Percentiles rank a stretch among this genome's conserved stretches.
Evolutionary conservation across 2,113 vertebrate genomes (phyloP).

Genomic region (Dasyurus viverrinus): DNA sequence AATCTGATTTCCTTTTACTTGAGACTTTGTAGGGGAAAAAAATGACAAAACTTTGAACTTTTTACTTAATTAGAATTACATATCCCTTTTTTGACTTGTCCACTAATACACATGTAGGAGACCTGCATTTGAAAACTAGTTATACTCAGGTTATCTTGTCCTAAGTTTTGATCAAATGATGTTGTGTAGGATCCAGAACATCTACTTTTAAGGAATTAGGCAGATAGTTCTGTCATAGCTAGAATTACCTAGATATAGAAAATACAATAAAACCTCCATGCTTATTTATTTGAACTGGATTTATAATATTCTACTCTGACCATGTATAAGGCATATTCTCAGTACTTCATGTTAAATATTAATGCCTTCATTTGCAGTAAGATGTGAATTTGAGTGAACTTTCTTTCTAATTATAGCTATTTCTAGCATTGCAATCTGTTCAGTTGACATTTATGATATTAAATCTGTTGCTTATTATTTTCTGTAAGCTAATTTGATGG

Average conservation of each 20-base stretch:
- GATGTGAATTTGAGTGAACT: conserved; percentile 56
- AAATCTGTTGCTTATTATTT: conserved; percentile 73
- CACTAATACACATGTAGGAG: conserved; percentile 37
- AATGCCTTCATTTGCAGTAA: conserved; percentile 56
- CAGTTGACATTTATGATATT: conserved; percentile 64
- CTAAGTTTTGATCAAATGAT: conserved; percentile 50
- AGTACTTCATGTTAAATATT: conserved; percentile 54
- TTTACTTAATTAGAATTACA: conserved; percentile 63
- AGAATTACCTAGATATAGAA: conserved; percentile 43
- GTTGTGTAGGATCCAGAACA: conserved; percentile 37
- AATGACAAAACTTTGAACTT: conserved; percentile 68
- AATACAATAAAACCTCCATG: neutral
- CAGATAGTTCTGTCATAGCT: conserved; percentile 50
- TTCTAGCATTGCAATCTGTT: conserved; percentile 50
- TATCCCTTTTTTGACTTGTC: conserved; percentile 57
- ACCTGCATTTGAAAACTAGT: conserved; percentile 59
- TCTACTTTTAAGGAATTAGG: conserved; percentile 52
- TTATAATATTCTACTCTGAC: conserved; percentile 65
- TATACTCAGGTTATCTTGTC: neutral
- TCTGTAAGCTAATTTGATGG: conserved; percentile 53
- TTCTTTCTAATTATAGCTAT: conserved; percentile 56
- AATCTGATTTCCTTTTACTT: conserved; percentile 69
- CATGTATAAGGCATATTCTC: conserved; percentile 44
- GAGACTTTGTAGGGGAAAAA: conserved; percentile 49
- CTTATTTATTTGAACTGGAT: conserved; percentile 60